Base-by-base conservation (phyloP, 2,797 vertebrate species). In the Sebastes elongatus region DNA sequence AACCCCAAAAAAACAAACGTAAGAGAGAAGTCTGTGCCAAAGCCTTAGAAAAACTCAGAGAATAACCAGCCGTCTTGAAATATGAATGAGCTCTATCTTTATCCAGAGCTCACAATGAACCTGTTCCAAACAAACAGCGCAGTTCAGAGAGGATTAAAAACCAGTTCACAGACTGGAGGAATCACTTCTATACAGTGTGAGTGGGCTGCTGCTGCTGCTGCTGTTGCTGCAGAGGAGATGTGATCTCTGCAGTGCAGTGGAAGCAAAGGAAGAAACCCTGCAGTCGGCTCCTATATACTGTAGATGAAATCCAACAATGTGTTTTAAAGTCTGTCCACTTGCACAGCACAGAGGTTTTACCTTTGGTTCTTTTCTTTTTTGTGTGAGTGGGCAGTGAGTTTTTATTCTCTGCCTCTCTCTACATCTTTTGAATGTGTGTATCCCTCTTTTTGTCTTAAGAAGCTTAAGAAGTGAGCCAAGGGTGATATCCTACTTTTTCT, bases 101-200 rank as follows among this genome's bases (percentile, higher is more conserved):
- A 77, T 69, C 71, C 68, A 52, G 16, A 73, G 64, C 69, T 68
- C 65, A 74, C 35, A 28, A 68, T 79, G 56, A 83, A 69, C 22
- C 67, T 38, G 46, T 27, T 73, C 61, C 56, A 66, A 59, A 53
- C 63, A n/a, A n/a, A 10, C 71, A 66, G 14, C 2, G 2, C 59
- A 32, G 46, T 42, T 69, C 75, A 83, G 78, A 76, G 60, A 59
- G 62, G 89, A 84, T 87, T 82, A 82, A 66, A 80, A 30, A 2
- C 0, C n/a, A 86, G 71, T 76, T 67, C 46, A 63, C 53, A 70
- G 61, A 71, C 53, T 5, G 55, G 22, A 6, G 35, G 60, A 7
- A 7, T 71, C 28, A 22, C 22, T 57, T 60, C 16, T 52, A 0
- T 56, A 53, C 52, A 53, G 66, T 38, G 3, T 46, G 78, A 82